Conservation (phyloP, 2,797 vertebrate species). For the Clamator glandarius region DNA sequence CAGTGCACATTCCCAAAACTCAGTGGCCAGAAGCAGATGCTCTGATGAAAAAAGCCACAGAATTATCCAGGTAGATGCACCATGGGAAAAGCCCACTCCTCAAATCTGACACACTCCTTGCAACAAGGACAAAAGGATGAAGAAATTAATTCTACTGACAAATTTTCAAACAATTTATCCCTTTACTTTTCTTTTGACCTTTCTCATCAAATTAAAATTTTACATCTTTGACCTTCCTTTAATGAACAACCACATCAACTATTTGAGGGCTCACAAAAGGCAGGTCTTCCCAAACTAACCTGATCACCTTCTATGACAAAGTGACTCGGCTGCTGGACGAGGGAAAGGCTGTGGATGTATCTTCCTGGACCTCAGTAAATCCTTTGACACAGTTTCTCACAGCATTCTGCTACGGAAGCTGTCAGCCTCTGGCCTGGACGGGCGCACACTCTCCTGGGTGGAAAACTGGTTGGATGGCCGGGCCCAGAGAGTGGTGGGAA, state of each 20-base stretch:
- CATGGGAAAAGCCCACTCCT: background rate
- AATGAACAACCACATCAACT: slow-evolving; percentile 6
- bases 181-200: background rate
- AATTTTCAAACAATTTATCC: background rate
- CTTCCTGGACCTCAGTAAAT: no score
- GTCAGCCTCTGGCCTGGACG: no score
- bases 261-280: background rate
- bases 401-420: no score
- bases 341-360: no score
- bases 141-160: background rate
- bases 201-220: background rate
- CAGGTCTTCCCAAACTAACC: no score
- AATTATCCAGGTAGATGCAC: background rate
- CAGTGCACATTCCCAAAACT: background rate
- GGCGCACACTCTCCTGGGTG: no score
- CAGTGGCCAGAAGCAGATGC: background rate
- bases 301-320: no score
- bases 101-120: background rate
- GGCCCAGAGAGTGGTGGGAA: no score
- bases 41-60: background rate
- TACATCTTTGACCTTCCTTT: slow-evolving; percentile 5
- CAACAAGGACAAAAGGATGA: background rate
- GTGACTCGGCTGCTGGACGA: no score
- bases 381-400: no score
- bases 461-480: no score